These are phyloP conservation scores for Lagria hirta DNA, from an alignment of 2,888 invertebrate species.

Conservation along the genomic window DNA sequence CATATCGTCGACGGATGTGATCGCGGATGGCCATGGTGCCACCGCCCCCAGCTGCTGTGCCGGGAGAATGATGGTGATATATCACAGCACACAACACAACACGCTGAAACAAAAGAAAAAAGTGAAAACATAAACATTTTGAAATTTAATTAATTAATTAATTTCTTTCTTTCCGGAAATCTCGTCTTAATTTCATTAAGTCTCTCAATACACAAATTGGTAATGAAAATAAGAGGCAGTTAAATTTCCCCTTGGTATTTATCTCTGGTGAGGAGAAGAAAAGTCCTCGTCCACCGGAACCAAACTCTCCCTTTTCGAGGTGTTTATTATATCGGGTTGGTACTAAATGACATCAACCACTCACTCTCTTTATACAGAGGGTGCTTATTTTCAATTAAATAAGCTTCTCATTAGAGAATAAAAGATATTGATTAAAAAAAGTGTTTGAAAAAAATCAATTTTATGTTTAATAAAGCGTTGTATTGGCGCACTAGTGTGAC, in stretches of 20 bases:
- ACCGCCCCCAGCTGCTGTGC: slow-evolving; percentile 76
- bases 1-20: slow-evolving; percentile 78
- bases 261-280: slow-evolving; percentile 17
- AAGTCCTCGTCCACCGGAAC: slow-evolving; percentile 25
- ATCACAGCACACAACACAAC: slow-evolving; percentile 23
- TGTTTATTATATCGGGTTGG: slow-evolving; percentile 37
- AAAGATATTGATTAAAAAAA: no score
- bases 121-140: slow-evolving; percentile 2
- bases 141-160: slow-evolving; percentile 2
- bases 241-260: slow-evolving; percentile 35
- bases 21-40: slow-evolving; percentile 80
- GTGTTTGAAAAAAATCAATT: no score
- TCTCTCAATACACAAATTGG: slow-evolving; percentile 43
- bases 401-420: slow-evolving; percentile 8
- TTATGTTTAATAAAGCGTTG: no score
- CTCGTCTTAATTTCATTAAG: slow-evolving; percentile 46
- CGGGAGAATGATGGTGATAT: slow-evolving; percentile 67
- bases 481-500: no score
- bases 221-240: slow-evolving; percentile 37
- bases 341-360: slow-evolving; percentile 32
- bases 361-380: slow-evolving; percentile 5
- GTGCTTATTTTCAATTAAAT: slow-evolving; percentile 16
- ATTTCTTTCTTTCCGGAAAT: slow-evolving; percentile 6
- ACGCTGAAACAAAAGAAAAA: slow-evolving; percentile 27
- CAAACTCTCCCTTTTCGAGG: slow-evolving; percentile 30